These are phyloP conservation scores for Sebastes minor DNA, from an alignment of 2,797 vertebrate species.

Conservation along the genomic window DNA sequence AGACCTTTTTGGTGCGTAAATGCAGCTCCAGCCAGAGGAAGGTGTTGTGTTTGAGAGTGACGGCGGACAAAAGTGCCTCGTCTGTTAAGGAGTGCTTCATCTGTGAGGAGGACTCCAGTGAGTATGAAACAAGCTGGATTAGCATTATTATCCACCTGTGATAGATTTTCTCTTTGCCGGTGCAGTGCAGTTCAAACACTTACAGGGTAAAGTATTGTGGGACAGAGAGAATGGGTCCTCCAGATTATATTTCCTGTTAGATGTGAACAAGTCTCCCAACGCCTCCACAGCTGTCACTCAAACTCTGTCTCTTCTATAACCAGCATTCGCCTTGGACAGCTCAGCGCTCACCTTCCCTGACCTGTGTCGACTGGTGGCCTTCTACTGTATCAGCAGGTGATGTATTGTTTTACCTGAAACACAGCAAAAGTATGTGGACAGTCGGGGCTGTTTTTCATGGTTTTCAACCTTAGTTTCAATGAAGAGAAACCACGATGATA, in stretches of 20 bases:
- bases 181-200: neutral
- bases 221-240: slow-evolving; percentile 16
- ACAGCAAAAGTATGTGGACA: neutral
- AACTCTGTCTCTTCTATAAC: slow-evolving; percentile 45
- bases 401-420: neutral
- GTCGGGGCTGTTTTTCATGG: neutral
- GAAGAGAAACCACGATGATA: neutral
- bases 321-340: slow-evolving; percentile 87
- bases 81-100: slow-evolving; percentile 87
- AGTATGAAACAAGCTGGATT: slow-evolving; percentile 56
- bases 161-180: neutral
- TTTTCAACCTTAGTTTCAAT: neutral
- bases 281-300: slow-evolving; percentile 37
- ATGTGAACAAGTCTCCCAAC: slow-evolving; percentile 9
- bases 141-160: neutral
- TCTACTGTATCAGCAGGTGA: slow-evolving; percentile 89
- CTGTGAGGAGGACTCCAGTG: slow-evolving; percentile 88
- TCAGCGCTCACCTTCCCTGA: slow-evolving; percentile 88
- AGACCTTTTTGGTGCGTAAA: slow-evolving; percentile 91
- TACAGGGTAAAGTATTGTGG: slow-evolving; percentile 1
- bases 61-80: slow-evolving; percentile 80
- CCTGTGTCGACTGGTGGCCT: slow-evolving; percentile 89
- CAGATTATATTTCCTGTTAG: slow-evolving; percentile 14
- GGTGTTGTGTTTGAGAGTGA: slow-evolving; percentile 85
- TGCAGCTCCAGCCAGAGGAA: slow-evolving; percentile 87